Evolutionary conservation across 2,797 vertebrate species (phyloP), one percentile per base, ranked within the genome.

Genomic region (Lutjanus argentimaculatus): DNA sequence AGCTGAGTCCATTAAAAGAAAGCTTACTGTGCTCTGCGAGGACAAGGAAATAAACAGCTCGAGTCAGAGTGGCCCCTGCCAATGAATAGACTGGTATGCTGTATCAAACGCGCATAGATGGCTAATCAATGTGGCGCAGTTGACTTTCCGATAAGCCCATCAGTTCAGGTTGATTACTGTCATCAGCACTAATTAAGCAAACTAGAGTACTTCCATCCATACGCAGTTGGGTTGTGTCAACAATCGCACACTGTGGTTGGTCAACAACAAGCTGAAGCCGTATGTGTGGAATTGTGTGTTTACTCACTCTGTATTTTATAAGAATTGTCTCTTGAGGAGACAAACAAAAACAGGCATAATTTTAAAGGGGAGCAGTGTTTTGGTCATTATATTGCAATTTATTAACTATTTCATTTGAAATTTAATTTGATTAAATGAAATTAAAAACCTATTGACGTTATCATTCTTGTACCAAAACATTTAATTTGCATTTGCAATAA

Each of bases 121-220:
- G 85, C 79, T 85, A 84, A 93, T 95, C 89, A 83, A 91, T 90
- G 84, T 13, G 46, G 65, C 6, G 14, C 67, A 69, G 90, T 83
- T 89, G 76, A 56, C 80, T 85, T 91, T 88, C 88, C 69, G 7
- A 91, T 90, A 86, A 89, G 70, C 77, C 52, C 51, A 88, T 90
- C 81, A 81, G 72, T 80, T 85, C 17, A 57, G 72, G 68, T 90
- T 91, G 88, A 93, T 94, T 89, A 89, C 73, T 71, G 83, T 90
- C 84, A 89, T 92, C 86, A 87, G 64, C 56, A 57, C 72, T 84
- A 89, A 89, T 93, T 90, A 91, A 85, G 80, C 56, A 61, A 82
- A 88, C 75, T 46, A 42, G 57, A 86, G 74, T 7, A 45, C 21
- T 46, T 52, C 45, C 49, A 57, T 70, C 65, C 51, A 62, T 75